Percentiles rank a stretch among this genome's conserved stretches.
Conservation (phyloP, 37 sponge, comb jelly and placozoan species). For the Hexactinellida sp. region DNA sequence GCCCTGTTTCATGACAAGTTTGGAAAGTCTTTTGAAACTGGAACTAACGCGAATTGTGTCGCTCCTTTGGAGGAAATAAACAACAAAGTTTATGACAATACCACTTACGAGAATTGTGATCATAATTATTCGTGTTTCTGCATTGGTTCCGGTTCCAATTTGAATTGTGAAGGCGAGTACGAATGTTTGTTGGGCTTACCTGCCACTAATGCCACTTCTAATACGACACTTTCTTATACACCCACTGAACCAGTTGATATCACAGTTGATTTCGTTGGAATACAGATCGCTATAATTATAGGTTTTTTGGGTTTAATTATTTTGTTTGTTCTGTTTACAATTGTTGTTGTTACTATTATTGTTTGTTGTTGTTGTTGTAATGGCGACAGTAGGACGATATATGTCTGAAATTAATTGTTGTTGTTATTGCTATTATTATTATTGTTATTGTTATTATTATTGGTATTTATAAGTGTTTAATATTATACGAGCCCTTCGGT, state of each 20-base stretch:
- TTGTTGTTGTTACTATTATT: neutral
- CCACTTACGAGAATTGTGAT: neutral
- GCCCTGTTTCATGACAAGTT: neutral
- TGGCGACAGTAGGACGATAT: neutral
- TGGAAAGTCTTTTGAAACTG: neutral
- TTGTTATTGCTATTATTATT: neutral
- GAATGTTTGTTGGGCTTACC: neutral
- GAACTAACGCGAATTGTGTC: neutral
- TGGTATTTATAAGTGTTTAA: neutral
- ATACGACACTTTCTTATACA: neutral
- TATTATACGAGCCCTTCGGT: neutral
- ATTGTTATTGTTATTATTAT: neutral
- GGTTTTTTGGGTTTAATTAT: neutral
- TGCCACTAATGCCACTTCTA: neutral
- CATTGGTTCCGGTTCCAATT: neutral
- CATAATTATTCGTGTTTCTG: neutral
- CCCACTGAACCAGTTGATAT: neutral
- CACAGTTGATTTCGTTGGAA: neutral
- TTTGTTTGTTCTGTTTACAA: neutral
- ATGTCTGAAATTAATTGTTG: neutral
- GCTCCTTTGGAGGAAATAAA: neutral
- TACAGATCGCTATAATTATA: neutral
- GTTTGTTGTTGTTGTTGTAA: slow-evolving; percentile 3
- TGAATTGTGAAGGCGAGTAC: neutral
- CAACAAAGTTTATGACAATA: neutral